phyloP scores from a whole-genome alignment of 2,113 vertebrate genomes.

The Sorex araneus region DNA sequence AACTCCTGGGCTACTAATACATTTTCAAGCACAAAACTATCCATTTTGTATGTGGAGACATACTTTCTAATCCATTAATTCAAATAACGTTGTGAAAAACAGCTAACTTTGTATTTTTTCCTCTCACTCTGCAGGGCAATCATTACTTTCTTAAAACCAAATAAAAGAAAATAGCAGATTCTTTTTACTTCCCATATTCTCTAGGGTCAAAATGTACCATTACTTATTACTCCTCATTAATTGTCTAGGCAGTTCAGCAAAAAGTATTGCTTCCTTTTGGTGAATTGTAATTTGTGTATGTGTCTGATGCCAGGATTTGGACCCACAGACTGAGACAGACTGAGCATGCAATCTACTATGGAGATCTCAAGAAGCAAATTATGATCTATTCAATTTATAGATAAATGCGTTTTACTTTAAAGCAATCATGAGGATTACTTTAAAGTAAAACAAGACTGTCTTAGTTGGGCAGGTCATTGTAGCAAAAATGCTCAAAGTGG shows the following conservation, averaged over 20 bases:
- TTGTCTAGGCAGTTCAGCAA: not conserved
- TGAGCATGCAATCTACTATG: no score
- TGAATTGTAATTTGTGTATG: no score
- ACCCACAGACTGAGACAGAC: no score
- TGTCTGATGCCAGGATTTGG: no score
- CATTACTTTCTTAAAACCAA: not conserved
- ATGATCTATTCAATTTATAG: not conserved
- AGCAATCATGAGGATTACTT: not conserved
- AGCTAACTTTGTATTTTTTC: not conserved
- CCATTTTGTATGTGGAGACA: constrained; percentile 49
- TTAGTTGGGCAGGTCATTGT: not conserved
- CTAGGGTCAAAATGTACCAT: not conserved
- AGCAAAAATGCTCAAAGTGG: not conserved
- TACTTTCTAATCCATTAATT: constrained; percentile 29
- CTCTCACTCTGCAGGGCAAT: not conserved
- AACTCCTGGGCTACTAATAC: constrained; percentile 32
- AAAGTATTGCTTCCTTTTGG: not conserved
- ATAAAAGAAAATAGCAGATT: constrained; percentile 18
- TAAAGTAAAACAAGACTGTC: no score
- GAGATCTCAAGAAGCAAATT: not conserved
- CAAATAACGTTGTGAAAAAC: constrained; percentile 22
- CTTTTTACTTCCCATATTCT: not conserved
- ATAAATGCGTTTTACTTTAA: not conserved
- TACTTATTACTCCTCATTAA: not conserved
- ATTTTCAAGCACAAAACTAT: constrained; percentile 38